These are phyloP conservation scores for Micromesistius poutassou DNA, from an alignment of 2,797 vertebrate species.

Conservation along the genomic window DNA sequence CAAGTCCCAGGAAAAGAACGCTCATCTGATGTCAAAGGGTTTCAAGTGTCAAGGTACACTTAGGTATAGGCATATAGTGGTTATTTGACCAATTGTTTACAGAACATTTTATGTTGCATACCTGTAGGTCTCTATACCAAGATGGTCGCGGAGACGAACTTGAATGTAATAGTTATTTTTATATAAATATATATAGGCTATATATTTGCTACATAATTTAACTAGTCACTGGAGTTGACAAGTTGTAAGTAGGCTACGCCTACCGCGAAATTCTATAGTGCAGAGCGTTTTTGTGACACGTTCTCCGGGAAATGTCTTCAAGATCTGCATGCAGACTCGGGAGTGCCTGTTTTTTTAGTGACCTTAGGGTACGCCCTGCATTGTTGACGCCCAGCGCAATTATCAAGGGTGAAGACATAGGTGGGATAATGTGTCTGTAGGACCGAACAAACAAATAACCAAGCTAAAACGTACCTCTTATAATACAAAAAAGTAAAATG, in stretches of 20 bases:
- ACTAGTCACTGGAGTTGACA: not conserved
- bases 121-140: too few species aligned
- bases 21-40: not conserved
- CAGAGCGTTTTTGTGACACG: not conserved
- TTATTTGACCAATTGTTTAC: too few species aligned
- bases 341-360: conserved; percentile 11
- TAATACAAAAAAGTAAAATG: conserved; percentile 62
- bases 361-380: conserved; percentile 61
- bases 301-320: too few species aligned
- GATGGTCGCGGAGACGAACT: not conserved
- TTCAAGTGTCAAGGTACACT: not conserved
- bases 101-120: too few species aligned
- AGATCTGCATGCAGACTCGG: not conserved
- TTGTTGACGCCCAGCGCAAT: conserved; percentile 44
- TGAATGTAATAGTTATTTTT: not conserved
- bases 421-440: conserved; percentile 55
- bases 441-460: conserved; percentile 34
- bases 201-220: not conserved
- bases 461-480: not conserved
- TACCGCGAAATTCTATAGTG: too few species aligned
- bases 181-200: too few species aligned
- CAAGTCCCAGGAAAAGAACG: conserved; percentile 32
- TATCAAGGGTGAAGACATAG: conserved; percentile 42
- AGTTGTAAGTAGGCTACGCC: too few species aligned
- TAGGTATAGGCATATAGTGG: not conserved